phyloP scores from a whole-genome alignment of 2,888 invertebrate genomes.

The Alviniconcha strummeri region DNA sequence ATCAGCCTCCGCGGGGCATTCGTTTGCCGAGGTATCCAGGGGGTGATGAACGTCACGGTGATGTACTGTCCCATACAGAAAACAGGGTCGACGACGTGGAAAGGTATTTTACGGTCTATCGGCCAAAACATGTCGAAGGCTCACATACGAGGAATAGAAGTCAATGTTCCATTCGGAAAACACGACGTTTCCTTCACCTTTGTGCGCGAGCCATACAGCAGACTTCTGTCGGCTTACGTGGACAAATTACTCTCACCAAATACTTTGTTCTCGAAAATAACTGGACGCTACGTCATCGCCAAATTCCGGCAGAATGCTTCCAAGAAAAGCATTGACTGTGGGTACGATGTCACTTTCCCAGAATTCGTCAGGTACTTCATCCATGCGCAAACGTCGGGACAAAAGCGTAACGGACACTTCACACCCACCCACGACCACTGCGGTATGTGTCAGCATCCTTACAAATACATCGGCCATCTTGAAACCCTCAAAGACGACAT shows the following conservation, averaged over 20 bases:
- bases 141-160: neutral
- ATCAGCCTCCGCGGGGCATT: no score
- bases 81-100: conserved; percentile 25
- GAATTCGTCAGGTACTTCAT: conserved; percentile 58
- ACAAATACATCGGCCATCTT: conserved; percentile 59
- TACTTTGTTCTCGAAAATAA: conserved; percentile 49
- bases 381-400: conserved; percentile 47
- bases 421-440: conserved; percentile 59
- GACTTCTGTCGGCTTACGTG: conserved; percentile 57
- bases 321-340: conserved; percentile 46
- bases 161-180: no score
- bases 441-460: conserved; percentile 51
- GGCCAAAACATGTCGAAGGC: neutral
- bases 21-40: no score
- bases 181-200: conserved; percentile 40
- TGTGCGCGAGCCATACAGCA: conserved; percentile 57
- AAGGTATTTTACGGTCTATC: neutral
- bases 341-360: conserved; percentile 57
- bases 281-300: conserved; percentile 47
- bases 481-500: conserved; percentile 58
- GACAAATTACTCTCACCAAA: conserved; percentile 61
- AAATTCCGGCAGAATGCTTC: conserved; percentile 48
- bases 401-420: conserved; percentile 55
- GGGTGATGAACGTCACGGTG: neutral
- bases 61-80: conserved; percentile 25